Base-by-base conservation (phyloP, 35 echinoderm and acorn worm species). In the Patiria miniata region DNA sequence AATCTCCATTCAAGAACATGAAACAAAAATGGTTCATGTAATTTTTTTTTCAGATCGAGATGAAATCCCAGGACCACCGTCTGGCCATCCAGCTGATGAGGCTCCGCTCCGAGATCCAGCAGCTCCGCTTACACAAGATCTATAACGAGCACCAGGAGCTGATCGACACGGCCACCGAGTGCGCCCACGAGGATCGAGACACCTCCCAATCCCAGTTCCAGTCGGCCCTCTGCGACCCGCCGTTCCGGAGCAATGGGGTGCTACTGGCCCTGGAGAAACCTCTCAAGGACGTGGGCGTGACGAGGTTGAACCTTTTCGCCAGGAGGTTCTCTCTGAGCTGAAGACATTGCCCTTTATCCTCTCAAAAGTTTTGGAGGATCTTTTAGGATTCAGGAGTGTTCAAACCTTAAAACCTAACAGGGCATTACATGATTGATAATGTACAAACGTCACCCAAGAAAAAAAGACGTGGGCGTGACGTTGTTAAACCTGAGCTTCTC, bases 11-110 rank as follows among this genome's bases (percentile, higher is more conserved):
- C n/a, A n/a, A n/a, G n/a, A n/a, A n/a, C n/a, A n/a, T n/a, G n/a
- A n/a, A n/a, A n/a, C n/a, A n/a, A n/a, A n/a, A n/a, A n/a, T n/a
- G n/a, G n/a, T n/a, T n/a, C n/a, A n/a, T n/a, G n/a, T n/a, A n/a
- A n/a, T 47, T 88, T 44, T 18, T 28, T 60, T 52, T 80, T 1
- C 89, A 95, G 93, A 59, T 89, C 18, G 89, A 68, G 10, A 95
- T 95, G 93, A 95, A 95, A 80, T 69, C 89, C 32, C 93, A 95
- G 44, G 93, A 95, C 58, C 93, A 95, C 77, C 68, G 81, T 51
- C 42, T 95, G 14, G 93, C 93, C 17, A 95, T 95, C 89, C 93
- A 95, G 77, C 89, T 95, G 40, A 95, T 95, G 93, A 55, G 85
- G 50, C 54, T 95, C 17, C 78, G 93, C 5, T 85, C 78, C 7